Base-by-base conservation (phyloP, 2,888 invertebrate species). In the Leucozona laternaria region DNA sequence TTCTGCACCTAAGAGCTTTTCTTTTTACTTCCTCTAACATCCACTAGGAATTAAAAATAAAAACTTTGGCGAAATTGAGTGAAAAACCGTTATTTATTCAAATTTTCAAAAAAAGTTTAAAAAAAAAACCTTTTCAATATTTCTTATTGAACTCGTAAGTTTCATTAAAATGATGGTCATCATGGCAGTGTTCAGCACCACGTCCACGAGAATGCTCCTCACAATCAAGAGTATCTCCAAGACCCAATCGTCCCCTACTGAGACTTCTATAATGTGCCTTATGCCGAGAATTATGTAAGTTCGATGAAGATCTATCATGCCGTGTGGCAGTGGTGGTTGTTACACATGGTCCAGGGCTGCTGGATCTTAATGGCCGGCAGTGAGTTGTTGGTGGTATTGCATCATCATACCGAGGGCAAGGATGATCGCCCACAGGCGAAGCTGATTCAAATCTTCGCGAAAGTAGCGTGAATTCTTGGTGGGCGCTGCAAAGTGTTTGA, bases 401-500 rank as follows among this genome's bases (percentile, higher is more conserved):
- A 76, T 93, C 93, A 73, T 93, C 92, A 37, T 88, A 92, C 2
- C 92, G 90, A 0, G 92, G 91, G 81, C 92, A 93, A 0, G 91
- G 90, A 89, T 92, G 92, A 77, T 93, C 92, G 0, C 90, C 92
- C 2, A 92, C 90, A 0, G 93, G 92, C 0, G 93, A 92, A 4
- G 91, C 91, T 4, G 92, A 90, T 86, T 96, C 95, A 90, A 95
- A 96, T 89, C 97, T 94, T 7, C 97, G 94, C 4, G 97, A 97
- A 5, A 97, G 95, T 89, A 96, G 92, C 0, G 97, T 97, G 91
- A 97, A 97, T 93, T 97, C 97, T 89, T 97, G 96, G 92, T 97
- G 97, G 0, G 97, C 97, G 88, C 97, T 96, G 68, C 97, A 96
- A 88, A 97, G 93, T 91, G 97, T 97, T 92, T 97, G 97, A 31